Evolutionary conservation across 2,113 vertebrate genomes (phyloP).

Genomic region (Engraulis encrasicolus): DNA sequence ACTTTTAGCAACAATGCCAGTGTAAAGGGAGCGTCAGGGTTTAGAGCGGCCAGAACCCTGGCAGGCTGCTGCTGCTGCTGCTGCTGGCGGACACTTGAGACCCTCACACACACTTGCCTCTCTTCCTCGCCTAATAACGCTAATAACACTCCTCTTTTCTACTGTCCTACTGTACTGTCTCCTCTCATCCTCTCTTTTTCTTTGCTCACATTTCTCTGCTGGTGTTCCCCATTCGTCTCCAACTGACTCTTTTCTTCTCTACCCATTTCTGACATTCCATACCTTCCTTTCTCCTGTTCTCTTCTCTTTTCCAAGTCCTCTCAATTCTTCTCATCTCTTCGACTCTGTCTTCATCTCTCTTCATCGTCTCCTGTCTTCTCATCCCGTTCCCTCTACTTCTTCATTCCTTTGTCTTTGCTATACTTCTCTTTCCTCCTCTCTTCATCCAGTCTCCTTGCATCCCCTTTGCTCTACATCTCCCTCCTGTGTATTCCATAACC

Average conservation of each 20-base stretch:
- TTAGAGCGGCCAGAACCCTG: slow-evolving; percentile 33
- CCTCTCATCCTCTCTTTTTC: not conserved
- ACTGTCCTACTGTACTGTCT: not conserved
- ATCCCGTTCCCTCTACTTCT: not conserved
- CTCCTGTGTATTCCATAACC: not conserved
- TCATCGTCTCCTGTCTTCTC: not conserved
- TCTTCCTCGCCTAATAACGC: not conserved
- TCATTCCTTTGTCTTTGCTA: not conserved
- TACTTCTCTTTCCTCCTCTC: not conserved
- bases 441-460: not conserved
- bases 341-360: not conserved
- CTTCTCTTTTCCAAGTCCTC: not conserved
- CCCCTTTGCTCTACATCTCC: not conserved
- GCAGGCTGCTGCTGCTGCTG: too few species aligned
- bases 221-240: not conserved
- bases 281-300: not conserved
- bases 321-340: not conserved
- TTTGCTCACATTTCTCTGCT: not conserved
- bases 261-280: not conserved
- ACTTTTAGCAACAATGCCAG: slow-evolving; percentile 68
- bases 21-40: slow-evolving; percentile 44
- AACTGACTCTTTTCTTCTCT: not conserved
- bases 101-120: not conserved
- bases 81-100: slow-evolving; percentile 50
- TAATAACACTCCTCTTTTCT: not conserved